Conservation (phyloP, 1,140 invertebrate species). For the Papilio aristodemus region DNA sequence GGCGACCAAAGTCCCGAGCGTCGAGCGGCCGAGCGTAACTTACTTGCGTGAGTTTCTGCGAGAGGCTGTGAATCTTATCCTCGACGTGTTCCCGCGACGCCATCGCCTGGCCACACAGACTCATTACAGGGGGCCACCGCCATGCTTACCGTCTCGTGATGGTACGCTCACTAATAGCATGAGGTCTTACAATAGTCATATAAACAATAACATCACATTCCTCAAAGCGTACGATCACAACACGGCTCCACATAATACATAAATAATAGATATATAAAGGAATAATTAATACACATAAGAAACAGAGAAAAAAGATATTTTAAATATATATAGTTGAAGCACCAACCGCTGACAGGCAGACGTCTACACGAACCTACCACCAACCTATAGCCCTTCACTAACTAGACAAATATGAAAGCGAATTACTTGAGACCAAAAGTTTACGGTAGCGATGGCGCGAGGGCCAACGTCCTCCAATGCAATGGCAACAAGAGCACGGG, state of each 20-base stretch:
- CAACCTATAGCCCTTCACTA: constrained; percentile 54
- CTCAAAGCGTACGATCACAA: constrained; percentile 68
- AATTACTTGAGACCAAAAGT: constrained; percentile 4
- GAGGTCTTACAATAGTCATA: not conserved
- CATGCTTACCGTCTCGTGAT: constrained; percentile 59
- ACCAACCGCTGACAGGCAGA: constrained; percentile 72
- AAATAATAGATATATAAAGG: constrained; percentile 59
- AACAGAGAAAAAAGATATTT: constrained; percentile 51
- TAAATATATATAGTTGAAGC: constrained; percentile 73
- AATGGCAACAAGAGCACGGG: constrained; percentile 61
- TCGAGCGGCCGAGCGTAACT: constrained; percentile 69
- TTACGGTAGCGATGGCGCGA: constrained; percentile 38
- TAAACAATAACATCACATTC: constrained; percentile 2
- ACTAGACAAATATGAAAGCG: constrained; percentile 35
- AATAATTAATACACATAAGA: constrained; percentile 65
- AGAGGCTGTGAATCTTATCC: constrained; percentile 84
- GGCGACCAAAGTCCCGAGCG: constrained; percentile 42
- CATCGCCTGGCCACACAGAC: constrained; percentile 81
- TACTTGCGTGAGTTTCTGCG: constrained; percentile 85
- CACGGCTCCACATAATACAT: constrained; percentile 56
- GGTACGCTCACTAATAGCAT: constrained; percentile 47
- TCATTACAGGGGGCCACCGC: constrained; percentile 64
- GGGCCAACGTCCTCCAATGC: constrained; percentile 54
- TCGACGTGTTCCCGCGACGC: constrained; percentile 84
- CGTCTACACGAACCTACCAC: constrained; percentile 64